Percentiles rank a stretch among this genome's conserved stretches.
Conservation (phyloP, 2,113 vertebrate species). For the Emydura subglobosa region DNA sequence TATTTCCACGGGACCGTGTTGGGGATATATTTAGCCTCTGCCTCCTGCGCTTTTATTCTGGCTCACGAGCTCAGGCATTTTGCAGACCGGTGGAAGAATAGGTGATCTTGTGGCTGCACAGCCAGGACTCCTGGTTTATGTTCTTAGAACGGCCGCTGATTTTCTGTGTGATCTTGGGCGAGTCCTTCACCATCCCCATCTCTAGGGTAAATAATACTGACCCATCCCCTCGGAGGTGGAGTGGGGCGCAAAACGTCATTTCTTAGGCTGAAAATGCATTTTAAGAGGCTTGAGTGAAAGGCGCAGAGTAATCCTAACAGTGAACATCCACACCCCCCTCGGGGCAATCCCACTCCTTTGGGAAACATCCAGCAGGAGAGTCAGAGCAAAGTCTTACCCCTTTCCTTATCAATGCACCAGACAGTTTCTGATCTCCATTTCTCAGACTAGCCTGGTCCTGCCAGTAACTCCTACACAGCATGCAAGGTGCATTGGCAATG, state of each 20-base stretch:
- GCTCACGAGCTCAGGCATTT: neutral
- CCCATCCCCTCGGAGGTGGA: neutral
- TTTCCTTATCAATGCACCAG: neutral
- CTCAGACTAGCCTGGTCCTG: neutral
- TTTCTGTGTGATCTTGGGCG: neutral
- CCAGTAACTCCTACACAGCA: neutral
- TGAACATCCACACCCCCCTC: neutral
- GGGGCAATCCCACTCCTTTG: neutral
- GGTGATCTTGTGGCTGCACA: neutral
- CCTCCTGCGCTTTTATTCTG: fast-evolving
- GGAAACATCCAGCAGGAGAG: neutral
- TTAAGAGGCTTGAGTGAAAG: neutral
- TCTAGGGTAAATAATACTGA: neutral
- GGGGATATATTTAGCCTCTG: fast-evolving
- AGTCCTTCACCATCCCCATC: fast-evolving
- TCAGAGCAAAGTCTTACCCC: neutral
- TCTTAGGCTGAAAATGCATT: neutral
- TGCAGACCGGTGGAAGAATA: neutral
- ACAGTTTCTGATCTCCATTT: neutral
- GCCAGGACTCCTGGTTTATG: neutral
- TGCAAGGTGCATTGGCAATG: neutral
- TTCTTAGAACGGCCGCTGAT: neutral
- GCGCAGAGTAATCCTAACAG: neutral
- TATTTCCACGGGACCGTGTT: neutral
- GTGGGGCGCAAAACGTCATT: neutral